A percentile compares a stretch with the other conserved stretches of the same genome.
Conservation (phyloP, 2,888 invertebrate genomes). For the Clepsis dumicolana region DNA sequence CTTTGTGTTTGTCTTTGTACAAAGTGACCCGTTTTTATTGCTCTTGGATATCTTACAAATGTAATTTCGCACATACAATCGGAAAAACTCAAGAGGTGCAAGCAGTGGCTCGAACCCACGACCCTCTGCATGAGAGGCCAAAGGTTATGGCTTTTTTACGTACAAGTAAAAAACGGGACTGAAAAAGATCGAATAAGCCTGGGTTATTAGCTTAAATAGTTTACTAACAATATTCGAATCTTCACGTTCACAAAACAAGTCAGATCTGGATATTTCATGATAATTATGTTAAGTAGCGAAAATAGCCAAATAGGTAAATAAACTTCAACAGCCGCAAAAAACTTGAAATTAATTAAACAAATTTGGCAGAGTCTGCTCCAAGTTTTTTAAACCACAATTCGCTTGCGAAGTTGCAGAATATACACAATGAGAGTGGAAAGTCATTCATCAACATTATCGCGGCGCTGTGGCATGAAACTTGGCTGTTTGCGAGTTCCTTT, state of each 20-base stretch:
- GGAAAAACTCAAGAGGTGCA: no score
- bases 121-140: no score
- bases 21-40: no score
- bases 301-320: neutral
- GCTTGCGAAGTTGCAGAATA: slow-evolving; percentile 33
- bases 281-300: neutral
- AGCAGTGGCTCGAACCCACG: no score
- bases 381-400: slow-evolving; percentile 35
- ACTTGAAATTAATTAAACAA: slow-evolving; percentile 29
- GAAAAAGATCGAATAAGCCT: no score
- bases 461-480: slow-evolving; percentile 28
- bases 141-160: no score
- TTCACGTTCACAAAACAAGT: neutral
- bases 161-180: no score
- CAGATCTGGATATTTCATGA: neutral
- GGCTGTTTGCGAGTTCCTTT: slow-evolving; percentile 35
- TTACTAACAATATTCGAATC: no score
- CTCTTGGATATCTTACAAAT: no score
- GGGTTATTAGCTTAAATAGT: no score
- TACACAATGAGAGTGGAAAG: slow-evolving; percentile 39
- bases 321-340: neutral
- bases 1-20: no score
- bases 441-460: slow-evolving; percentile 43
- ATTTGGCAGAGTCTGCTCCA: slow-evolving; percentile 22
- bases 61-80: no score